Evolutionary conservation across 2,797 vertebrate genomes (phyloP), one percentile per base, ranked within the genome.

Genomic region (Onychomys arenicola): DNA sequence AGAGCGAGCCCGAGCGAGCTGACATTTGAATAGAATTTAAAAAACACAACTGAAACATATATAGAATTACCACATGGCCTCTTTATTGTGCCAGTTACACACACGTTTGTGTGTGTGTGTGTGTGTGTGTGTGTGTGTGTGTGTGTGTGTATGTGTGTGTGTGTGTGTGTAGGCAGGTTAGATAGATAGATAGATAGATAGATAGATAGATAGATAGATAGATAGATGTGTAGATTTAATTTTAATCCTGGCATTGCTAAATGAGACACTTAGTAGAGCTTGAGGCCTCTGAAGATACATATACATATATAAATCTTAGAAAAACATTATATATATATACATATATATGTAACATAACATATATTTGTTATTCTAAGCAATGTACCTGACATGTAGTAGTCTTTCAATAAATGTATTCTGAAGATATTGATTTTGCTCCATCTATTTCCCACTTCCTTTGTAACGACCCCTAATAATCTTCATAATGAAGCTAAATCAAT

Each of bases 401-500:
- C 27, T 52, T 89, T 97, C 61, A 96, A 61, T 92, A 94, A 97
- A 93, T 93, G 77, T 84, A 77, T 78, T 69, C 52, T 52, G 55
- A 92, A 75, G 40, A 88, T 76, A 93, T n/a, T 93, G 84, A 93
- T 94, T 94, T 94, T 89, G 84, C 65, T 92, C 82, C 93, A 86
- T 94, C 77, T 90, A 94, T 95, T 96, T 96, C 27, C 77, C 46
- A 95, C 84, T 93, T 95, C 32, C 91, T 89, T 93, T 97, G 93
- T 91, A 96, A 93, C 96, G 73, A 86, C 73, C 83, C 77, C 90
- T 92, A 95, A 94, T 96, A 96, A 93, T 94, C 81, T 59, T 95
- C 86, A 92, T 91, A 92, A 96, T 97, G 97, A 93, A 97, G 43
- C 94, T 89, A 88, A 91, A 90, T 96, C 92, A 96, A 96, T 95